Conservation (phyloP, 2,113 vertebrate species). For the Elachura formosa region DNA sequence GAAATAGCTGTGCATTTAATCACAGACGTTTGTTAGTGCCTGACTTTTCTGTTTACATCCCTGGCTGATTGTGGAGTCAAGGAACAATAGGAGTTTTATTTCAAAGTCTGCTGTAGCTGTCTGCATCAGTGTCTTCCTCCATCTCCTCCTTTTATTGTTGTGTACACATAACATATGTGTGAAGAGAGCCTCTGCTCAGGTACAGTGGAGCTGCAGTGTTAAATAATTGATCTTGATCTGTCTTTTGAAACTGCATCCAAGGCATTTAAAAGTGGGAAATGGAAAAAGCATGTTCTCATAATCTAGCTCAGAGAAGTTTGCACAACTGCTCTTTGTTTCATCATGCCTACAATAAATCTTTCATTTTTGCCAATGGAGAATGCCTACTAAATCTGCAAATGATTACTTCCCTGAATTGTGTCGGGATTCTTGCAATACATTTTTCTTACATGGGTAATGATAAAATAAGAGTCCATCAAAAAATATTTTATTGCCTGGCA, state of each 20-base stretch:
- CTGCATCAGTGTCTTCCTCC: not conserved
- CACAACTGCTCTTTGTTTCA: conserved; percentile 79
- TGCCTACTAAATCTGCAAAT: conserved; percentile 73
- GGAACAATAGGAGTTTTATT: conserved; percentile 18
- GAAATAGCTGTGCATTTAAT: conserved; percentile 4
- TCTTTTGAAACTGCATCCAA: conserved; percentile 63
- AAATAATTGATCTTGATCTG: conserved; percentile 57
- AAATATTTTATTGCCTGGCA: conserved; percentile 45
- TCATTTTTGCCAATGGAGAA: conserved; percentile 66
- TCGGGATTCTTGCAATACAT: conserved; percentile 61
- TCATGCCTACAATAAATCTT: conserved; percentile 75
- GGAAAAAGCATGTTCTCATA: conserved; percentile 73
- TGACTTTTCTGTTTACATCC: not conserved
- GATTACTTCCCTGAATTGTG: conserved; percentile 68
- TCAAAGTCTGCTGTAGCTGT: not conserved
- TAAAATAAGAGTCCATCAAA: conserved; percentile 59
- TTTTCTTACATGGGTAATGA: conserved; percentile 68
- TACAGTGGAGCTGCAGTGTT: conserved; percentile 35
- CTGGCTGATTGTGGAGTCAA: not conserved
- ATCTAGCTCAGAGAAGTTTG: conserved; percentile 72
- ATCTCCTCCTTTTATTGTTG: conserved; percentile 36
- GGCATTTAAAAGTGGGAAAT: conserved; percentile 69
- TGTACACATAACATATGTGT: conserved; percentile 46
- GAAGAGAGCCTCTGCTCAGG: conserved; percentile 50
- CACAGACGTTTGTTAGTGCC: not conserved